Percentiles rank a stretch among this genome's conserved stretches.
These are phyloP conservation scores for Crypturellus tataupa DNA, from an alignment of 2,797 vertebrate species.

Conservation along the genomic window DNA sequence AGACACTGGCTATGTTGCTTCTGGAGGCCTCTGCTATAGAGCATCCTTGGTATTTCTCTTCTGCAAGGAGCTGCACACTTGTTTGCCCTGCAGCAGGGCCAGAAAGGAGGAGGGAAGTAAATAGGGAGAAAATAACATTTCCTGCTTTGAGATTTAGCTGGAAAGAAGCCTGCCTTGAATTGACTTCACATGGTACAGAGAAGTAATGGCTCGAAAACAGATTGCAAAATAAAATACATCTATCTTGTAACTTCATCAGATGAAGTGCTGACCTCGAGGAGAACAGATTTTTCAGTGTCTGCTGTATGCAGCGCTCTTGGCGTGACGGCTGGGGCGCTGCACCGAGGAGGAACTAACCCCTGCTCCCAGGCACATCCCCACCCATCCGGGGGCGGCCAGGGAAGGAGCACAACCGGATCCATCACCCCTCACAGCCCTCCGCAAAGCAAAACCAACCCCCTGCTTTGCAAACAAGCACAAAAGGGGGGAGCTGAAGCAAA, in stretches of 20 bases:
- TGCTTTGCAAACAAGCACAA: neutral
- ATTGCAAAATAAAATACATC: neutral
- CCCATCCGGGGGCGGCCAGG: too few relatives aligned
- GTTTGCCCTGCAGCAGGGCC: conserved; percentile 31
- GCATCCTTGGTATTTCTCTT: conserved; percentile 18
- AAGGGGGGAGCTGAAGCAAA: neutral
- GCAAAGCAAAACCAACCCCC: fast-evolving
- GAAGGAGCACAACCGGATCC: neutral
- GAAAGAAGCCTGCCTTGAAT: conserved; percentile 72
- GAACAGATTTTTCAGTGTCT: neutral
- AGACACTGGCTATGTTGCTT: neutral
- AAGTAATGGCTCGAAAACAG: conserved; percentile 6
- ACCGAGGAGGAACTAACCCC: neutral
- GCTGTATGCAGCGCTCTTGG: neutral
- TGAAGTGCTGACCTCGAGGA: too few relatives aligned
- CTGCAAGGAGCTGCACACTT: neutral
- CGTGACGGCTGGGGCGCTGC: fast-evolving
- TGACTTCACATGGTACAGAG: conserved; percentile 71
- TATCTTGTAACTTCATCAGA: too few relatives aligned
- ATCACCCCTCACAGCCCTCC: neutral
- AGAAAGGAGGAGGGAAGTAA: conserved; percentile 4
- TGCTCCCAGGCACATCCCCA: neutral
- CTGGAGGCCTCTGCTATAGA: neutral
- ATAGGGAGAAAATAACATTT: conserved; percentile 66
- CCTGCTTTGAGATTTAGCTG: conserved; percentile 75